Base-by-base conservation (phyloP, 1,140 invertebrate genomes). In the Drosophila sp. region DNA sequence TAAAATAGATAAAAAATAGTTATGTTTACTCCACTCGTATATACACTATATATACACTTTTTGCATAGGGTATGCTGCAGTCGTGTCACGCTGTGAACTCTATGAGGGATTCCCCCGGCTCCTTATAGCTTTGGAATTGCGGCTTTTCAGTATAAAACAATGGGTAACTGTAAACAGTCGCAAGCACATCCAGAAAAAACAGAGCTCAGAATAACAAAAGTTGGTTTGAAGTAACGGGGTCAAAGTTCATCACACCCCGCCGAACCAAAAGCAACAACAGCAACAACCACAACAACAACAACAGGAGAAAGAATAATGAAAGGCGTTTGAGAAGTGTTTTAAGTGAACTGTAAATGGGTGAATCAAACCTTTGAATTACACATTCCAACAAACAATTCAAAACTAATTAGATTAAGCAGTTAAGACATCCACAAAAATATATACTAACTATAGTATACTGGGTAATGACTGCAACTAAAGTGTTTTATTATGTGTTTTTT, bases 231-330 rank as follows among this genome's bases (percentile, higher is more conserved):
- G 63, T 57, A 72, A 46, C 67, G 46, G 63, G 70, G 70, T 72
- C 70, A 72, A 67, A 72, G 70, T 59, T 72, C 70, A 41, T 66
- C 36, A 72, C 54, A 59, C 70, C 27, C 6, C 11, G 16, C 16
- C n/a, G 18, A 40, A 21, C 40, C 2, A 21, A 8, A n/a, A n/a
- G n/a, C n/a, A n/a, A n/a, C 36, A 46, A 32, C 5, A 51, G n/a
- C 53, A 41, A 25, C 34, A 54, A 11, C 53, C 14, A 13, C 32
- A 32, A 18, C 41, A 53, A n/a, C 36, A 51, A 3, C 29, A 62
- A 53, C 21, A 21, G 4, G 21, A 21, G 21, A 21, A 21, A 21
- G 1, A 21, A 21, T 21, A 21, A 1, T 21, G 21, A 21, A 21
- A 21, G 21, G 4, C 57, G 11, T 43, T 16, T 43, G 18, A 48